Evolutionary conservation across 92 coral and sea anemone species (phyloP).

Genomic region (Phenganax marumi): DNA sequence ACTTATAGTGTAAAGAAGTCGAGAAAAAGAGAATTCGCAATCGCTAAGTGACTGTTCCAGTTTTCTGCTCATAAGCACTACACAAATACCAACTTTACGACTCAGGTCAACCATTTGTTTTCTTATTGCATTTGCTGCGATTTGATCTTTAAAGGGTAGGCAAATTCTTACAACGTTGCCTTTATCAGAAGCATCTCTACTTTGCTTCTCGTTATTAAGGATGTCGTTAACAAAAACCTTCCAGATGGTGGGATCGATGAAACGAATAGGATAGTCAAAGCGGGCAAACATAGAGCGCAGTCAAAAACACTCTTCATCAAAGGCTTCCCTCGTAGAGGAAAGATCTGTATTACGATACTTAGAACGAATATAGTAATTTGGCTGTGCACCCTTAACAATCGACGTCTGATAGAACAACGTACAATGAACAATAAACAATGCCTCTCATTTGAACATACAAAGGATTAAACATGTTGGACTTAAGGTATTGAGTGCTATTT

Average conservation of each 20-base stretch:
- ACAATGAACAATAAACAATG: no score
- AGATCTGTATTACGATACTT: no score
- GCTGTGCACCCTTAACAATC: no score
- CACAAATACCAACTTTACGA: not conserved
- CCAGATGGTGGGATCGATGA: constrained; percentile 3
- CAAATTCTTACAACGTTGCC: not conserved
- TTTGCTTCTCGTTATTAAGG: not conserved
- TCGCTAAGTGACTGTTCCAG: not conserved
- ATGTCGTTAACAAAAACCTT: not conserved
- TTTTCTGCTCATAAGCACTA: not conserved
- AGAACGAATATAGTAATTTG: no score
- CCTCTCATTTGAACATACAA: no score
- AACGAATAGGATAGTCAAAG: constrained; percentile 3
- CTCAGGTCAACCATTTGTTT: constrained; percentile 14
- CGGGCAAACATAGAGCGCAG: constrained; percentile 4
- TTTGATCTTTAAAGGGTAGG: constrained; percentile 20
- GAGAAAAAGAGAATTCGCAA: not conserved
- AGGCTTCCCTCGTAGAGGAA: constrained; percentile 56
- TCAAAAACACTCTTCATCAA: constrained; percentile 48
- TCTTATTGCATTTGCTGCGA: constrained; percentile 20
- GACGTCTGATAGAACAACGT: no score
- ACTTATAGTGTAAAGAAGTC: no score
- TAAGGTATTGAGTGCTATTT: no score
- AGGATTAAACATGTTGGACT: no score
- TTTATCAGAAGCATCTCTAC: not conserved